Base-by-base conservation (phyloP, 1,140 invertebrate species). In the Pseudomyrmex flavicornis region DNA sequence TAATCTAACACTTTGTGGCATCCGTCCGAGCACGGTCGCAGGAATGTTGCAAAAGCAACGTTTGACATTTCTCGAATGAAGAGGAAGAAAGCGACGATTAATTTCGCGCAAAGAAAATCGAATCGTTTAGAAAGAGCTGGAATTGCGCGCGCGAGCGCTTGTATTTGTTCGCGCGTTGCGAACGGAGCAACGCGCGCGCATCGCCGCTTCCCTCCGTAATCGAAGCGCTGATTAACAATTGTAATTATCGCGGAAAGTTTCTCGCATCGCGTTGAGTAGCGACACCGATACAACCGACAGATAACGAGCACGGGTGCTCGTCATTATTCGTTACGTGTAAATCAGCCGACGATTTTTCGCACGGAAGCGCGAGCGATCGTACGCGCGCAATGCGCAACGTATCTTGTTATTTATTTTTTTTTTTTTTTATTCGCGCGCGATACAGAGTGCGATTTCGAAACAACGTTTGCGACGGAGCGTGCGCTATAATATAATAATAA, bases 21-120 rank as follows among this genome's bases (percentile, higher is more conserved):
- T 4, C 9, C 46, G 58, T 68, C 35, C 7, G 59, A 48, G 44
- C 59, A 46, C n/a, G 76, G 9, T 20, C 63, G 20, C 54, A 46
- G 52, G 76, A 79, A 79, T 70, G 54, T 13, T 17, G 22, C 4
- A 56, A 48, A 48, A 13, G 52, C 65, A 58, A 79, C 65, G 35
- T 20, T 48, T 79, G 76, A 70, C 65, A 79, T 79, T 70, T 79
- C 65, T 70, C 62, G 35, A 56, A 77, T 58, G 62, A 46, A 15
- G 5, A 35, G 15, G 9, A 70, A 52, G 35, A 69, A 79, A 69
- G 52, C 65, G 76, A 59, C 76, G 35, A 56, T 58, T 54, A n/a
- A 50, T 79, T 69, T 79, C 20, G 35, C 35, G 35, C 35, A 35
- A 35, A 35, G 35, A 26, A 44, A 48, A 79, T 59, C 63, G 26